These are phyloP conservation scores for Cartodere bifasciata DNA, from an alignment of 2,888 invertebrate species.

Conservation along the genomic window DNA sequence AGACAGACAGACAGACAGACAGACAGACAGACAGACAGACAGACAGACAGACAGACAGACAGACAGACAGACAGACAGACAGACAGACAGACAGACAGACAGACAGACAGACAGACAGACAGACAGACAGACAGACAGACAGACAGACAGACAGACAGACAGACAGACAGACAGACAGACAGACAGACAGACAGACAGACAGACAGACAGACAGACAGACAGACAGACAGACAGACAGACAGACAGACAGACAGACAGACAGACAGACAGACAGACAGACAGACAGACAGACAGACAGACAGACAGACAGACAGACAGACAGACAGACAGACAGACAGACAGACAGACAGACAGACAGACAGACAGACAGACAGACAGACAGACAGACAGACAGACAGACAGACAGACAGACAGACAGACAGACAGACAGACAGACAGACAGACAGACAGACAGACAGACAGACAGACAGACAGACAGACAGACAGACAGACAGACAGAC, in stretches of 20 bases:
- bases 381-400: slow-evolving; percentile 1
- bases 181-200: slow-evolving; percentile 1
- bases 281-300: slow-evolving; percentile 1
- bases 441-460: slow-evolving; percentile 5
- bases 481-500: slow-evolving; percentile 5
- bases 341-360: slow-evolving; percentile 1
- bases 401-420: slow-evolving; percentile 2
- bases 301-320: slow-evolving; percentile 1
- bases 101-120: slow-evolving; percentile 1
- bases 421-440: slow-evolving; percentile 3
- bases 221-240: slow-evolving; percentile 1
- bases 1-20: too few relatives aligned
- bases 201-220: slow-evolving; percentile 1
- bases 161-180: slow-evolving; percentile 1
- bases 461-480: slow-evolving; percentile 5
- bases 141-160: slow-evolving; percentile 1
- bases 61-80: slow-evolving; percentile 1
- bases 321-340: slow-evolving; percentile 1
- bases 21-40: too few relatives aligned
- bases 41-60: slow-evolving; percentile 1
- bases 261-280: slow-evolving; percentile 1
- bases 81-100: slow-evolving; percentile 1
- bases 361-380: slow-evolving; percentile 1
- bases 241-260: slow-evolving; percentile 1
- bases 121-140: slow-evolving; percentile 1